phyloP scores from a whole-genome alignment of 2,797 vertebrate species.

The Anabacerthia variegaticeps region DNA sequence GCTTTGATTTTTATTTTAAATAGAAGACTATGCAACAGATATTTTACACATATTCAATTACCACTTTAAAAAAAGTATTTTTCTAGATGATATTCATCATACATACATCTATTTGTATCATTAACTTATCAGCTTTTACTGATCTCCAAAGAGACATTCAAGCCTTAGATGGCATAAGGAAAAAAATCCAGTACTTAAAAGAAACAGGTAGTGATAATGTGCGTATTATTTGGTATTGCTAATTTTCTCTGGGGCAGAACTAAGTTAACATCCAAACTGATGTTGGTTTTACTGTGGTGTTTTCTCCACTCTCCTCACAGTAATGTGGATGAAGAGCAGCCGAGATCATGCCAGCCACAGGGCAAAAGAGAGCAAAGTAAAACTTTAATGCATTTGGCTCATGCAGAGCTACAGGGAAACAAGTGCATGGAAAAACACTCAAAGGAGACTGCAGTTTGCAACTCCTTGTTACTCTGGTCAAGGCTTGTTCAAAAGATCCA shows the following conservation, averaged over 20 bases:
- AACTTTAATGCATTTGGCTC: neutral
- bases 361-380: neutral
- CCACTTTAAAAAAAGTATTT: neutral
- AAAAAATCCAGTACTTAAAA: neutral
- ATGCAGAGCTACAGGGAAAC: neutral
- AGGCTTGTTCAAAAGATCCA: neutral
- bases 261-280: neutral
- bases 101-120: neutral
- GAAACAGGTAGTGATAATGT: neutral
- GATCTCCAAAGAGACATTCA: neutral
- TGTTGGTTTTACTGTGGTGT: neutral
- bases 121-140: neutral
- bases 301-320: neutral
- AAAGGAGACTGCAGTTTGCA: neutral
- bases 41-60: neutral
- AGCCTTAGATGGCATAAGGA: neutral
- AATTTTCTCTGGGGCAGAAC: neutral
- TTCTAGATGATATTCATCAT: neutral
- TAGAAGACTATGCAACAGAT: constrained; percentile 12
- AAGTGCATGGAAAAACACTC: neutral
- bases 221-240: neutral
- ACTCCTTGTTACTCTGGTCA: neutral
- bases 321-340: neutral
- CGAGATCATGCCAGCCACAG: neutral
- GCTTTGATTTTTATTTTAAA: constrained; percentile 34